These are phyloP conservation scores for Donacobius atricapilla DNA, from an alignment of 2,113 vertebrate genomes.

Conservation along the genomic window DNA sequence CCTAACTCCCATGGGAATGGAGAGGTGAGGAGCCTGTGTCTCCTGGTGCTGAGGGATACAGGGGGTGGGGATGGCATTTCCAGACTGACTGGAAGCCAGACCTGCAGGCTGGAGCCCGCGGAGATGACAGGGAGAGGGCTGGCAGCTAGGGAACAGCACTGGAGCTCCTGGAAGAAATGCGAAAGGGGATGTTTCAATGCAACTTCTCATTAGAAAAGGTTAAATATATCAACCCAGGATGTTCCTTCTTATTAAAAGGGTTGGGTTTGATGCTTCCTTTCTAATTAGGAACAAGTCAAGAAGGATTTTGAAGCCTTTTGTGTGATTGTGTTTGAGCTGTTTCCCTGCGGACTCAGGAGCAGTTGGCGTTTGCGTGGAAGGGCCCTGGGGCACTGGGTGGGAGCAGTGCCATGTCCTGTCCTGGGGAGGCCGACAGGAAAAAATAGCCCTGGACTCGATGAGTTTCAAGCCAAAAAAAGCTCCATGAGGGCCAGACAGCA, in stretches of 20 bases:
- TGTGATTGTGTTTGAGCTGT: not conserved
- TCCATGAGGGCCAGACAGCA: fast-evolving
- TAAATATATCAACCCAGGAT: not conserved
- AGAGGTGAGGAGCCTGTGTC: not conserved
- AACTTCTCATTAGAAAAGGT: not conserved
- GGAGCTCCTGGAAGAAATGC: not conserved
- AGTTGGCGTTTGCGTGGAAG: not conserved
- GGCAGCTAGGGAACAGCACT: fast-evolving
- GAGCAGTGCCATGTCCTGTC: not conserved
- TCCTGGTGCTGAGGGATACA: not conserved
- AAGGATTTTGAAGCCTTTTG: not conserved
- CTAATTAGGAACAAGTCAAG: not conserved
- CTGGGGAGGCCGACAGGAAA: not conserved
- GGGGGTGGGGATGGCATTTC: not conserved
- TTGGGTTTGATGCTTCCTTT: not conserved
- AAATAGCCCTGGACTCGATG: not conserved
- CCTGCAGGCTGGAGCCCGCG: not conserved
- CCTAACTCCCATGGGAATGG: fast-evolving
- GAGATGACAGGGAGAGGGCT: not conserved
- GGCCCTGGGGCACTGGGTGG: not conserved
- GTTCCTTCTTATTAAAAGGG: not conserved
- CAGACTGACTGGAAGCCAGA: not conserved
- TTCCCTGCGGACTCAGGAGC: fast-evolving
- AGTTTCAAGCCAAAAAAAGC: not conserved
- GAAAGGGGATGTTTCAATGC: not conserved